phyloP scores from a whole-genome alignment of 2,888 invertebrate genomes.

The Oscheius sp. region DNA sequence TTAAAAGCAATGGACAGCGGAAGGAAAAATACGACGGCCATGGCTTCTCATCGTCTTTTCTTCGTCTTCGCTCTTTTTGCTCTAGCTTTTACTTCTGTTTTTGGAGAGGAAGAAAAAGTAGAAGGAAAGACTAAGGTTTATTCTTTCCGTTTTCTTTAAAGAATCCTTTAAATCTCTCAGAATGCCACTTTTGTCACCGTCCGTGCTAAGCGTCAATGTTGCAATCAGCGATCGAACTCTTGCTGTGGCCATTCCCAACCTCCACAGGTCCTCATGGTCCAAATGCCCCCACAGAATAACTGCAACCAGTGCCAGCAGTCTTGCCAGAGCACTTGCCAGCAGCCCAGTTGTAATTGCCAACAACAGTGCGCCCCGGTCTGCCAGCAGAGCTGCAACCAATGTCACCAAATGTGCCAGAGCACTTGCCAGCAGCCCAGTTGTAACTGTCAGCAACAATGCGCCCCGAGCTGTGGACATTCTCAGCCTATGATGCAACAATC shows the following conservation, averaged over 20 bases:
- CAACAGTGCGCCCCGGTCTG: conserved; percentile 53
- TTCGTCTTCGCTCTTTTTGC: background rate
- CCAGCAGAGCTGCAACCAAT: conserved; percentile 42
- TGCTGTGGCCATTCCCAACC: conserved; percentile 45
- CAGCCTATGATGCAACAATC: conserved; percentile 41
- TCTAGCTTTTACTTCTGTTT: background rate
- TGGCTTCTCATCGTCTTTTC: conserved; percentile 6
- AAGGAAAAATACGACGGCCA: background rate
- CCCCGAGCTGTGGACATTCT: conserved; percentile 25
- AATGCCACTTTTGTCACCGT: background rate
- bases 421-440: background rate
- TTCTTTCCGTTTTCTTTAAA: background rate
- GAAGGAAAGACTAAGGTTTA: background rate
- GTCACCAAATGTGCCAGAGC: background rate
- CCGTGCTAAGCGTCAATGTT: conserved; percentile 64
- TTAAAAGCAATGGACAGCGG: background rate
- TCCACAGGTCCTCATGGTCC: background rate
- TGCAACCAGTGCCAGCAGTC: conserved; percentile 14
- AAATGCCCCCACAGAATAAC: background rate
- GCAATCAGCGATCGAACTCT: conserved; percentile 50
- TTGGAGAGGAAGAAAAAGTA: background rate
- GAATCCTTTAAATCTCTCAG: background rate
- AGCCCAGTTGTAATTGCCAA: conserved; percentile 51
- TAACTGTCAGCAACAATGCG: conserved; percentile 27
- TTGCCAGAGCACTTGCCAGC: conserved; percentile 39